Conservation (phyloP, 2,113 vertebrate species). For the Tyto alba region DNA sequence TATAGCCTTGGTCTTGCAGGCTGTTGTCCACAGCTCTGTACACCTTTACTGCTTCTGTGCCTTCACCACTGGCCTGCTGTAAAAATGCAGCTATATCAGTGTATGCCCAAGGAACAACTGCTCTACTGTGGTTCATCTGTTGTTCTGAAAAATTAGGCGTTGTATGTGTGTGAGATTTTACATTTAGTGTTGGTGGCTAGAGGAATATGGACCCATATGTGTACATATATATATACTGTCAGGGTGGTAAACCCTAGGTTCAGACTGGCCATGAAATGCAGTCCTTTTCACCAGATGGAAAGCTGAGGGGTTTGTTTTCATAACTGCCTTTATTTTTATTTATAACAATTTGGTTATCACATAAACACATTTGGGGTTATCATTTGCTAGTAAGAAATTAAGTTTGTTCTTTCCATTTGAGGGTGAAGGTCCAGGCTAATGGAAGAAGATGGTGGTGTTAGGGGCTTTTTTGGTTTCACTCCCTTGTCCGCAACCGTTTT, state of each 20-base stretch:
- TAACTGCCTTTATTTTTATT: not conserved
- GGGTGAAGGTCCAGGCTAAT: not conserved
- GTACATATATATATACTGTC: rapidly evolving
- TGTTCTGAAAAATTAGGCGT: not conserved
- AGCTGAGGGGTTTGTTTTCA: not conserved
- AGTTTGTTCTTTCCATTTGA: not conserved
- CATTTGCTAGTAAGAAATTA: not conserved
- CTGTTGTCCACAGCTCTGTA: not conserved
- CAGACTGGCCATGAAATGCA: not conserved
- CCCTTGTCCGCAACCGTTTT: not conserved
- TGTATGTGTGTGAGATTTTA: not conserved
- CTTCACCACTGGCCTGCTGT: not conserved
- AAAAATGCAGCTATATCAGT: not conserved
- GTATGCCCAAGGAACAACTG: not conserved
- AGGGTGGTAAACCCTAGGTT: not conserved
- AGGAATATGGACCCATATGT: rapidly evolving
- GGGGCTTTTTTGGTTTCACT: rapidly evolving
- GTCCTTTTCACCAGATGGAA: not conserved
- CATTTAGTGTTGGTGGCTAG: too few species aligned
- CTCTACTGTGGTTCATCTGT: not conserved
- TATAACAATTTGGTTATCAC: not conserved
- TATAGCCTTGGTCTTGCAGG: rapidly evolving
- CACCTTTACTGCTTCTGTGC: not conserved
- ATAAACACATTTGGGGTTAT: not conserved
- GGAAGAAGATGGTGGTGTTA: not conserved